Evolutionary conservation across 2,888 invertebrate species (phyloP).

Genomic region (Plagiodera versicolora): DNA sequence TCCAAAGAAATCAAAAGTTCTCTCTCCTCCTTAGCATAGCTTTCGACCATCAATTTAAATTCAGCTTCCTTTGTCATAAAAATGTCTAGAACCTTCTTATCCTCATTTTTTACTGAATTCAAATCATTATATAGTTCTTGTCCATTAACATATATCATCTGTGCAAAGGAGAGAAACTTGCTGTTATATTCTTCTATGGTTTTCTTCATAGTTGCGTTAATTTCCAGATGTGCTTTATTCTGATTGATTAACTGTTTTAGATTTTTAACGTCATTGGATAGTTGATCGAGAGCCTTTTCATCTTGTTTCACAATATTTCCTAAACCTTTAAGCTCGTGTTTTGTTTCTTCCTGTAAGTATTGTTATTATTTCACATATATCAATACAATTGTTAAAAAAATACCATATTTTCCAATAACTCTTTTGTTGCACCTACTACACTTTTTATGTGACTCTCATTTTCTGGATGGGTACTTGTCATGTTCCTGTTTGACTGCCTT

Average conservation of each 20-base stretch:
- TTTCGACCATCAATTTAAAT: neutral
- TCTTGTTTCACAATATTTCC: neutral
- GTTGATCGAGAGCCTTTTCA: neutral
- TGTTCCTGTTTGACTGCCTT: neutral
- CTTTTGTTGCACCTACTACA: neutral
- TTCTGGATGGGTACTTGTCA: neutral
- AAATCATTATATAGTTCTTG: neutral
- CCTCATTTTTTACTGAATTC: neutral
- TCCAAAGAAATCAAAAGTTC: neutral
- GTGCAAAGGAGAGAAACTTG: neutral
- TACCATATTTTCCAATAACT: neutral
- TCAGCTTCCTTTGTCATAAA: neutral
- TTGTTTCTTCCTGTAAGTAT: neutral
- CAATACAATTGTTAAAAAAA: neutral
- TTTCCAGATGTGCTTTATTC: neutral
- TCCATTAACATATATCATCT: neutral
- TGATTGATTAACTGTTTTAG: neutral
- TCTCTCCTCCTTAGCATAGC: neutral
- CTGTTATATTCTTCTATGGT: neutral
- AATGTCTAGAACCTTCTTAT: neutral
- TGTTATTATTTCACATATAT: neutral
- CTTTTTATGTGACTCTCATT: neutral
- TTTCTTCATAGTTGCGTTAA: neutral
- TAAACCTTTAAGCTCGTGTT: neutral
- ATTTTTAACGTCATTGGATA: neutral